Evolutionary conservation across 2,797 vertebrate species (phyloP).

Genomic region (Artibeus lituratus): DNA sequence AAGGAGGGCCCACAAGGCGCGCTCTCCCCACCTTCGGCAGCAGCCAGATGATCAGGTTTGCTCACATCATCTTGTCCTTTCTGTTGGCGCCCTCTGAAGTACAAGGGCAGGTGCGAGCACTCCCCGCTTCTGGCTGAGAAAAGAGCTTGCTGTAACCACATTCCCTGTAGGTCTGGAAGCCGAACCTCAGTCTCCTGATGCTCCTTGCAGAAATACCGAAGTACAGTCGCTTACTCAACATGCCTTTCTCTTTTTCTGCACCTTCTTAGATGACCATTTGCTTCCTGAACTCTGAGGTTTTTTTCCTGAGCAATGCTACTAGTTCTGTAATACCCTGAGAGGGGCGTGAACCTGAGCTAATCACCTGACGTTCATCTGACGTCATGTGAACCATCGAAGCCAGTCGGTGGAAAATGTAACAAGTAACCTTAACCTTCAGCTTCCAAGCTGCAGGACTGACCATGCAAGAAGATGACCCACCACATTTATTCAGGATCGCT

Average conservation of each 20-base stretch:
- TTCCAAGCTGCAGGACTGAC: constrained; percentile 72
- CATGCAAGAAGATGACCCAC: constrained; percentile 73
- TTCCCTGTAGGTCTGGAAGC: background rate
- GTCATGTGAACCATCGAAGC: background rate
- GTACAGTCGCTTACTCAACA: background rate
- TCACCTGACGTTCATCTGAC: background rate
- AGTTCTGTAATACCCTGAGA: background rate
- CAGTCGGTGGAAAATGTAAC: constrained; percentile 38
- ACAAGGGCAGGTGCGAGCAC: background rate
- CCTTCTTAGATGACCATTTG: background rate
- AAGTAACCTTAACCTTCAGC: constrained; percentile 59
- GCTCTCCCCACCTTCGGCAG: background rate
- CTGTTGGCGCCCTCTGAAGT: background rate
- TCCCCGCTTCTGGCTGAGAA: background rate
- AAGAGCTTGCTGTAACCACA: background rate
- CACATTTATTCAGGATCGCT: constrained; percentile 64
- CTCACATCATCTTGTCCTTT: background rate
- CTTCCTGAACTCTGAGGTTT: background rate
- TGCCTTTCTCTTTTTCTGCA: background rate
- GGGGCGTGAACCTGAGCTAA: background rate
- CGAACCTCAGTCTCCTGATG: background rate
- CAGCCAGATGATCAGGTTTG: background rate
- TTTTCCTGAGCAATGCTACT: background rate
- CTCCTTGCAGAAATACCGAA: background rate
- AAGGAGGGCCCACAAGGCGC: background rate